phyloP scores from a whole-genome alignment of 1,140 invertebrate species.

The Pogonus chalceus region DNA sequence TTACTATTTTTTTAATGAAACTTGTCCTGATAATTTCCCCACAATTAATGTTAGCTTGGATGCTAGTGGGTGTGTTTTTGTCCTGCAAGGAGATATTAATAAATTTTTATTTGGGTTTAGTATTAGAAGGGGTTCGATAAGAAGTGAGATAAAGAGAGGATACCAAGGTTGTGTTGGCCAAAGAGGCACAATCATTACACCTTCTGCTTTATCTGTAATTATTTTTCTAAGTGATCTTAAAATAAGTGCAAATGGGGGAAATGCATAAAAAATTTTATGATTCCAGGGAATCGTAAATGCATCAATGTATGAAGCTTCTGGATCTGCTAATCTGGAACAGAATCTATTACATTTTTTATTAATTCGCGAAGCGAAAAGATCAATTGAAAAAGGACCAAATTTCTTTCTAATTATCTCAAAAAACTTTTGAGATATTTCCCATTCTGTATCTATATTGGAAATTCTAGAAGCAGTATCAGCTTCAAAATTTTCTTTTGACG shows the following conservation, averaged over 20 bases:
- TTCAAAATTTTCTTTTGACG: conserved; percentile 15
- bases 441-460: conserved; percentile 14
- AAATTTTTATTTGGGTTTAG: conserved; percentile 15
- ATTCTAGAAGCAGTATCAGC: conserved; percentile 16
- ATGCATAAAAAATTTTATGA: conserved; percentile 18
- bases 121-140: conserved; percentile 10
- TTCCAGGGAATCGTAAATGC: conserved; percentile 21
- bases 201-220: conserved; percentile 20
- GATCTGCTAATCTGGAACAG: conserved; percentile 20
- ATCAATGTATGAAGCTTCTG: conserved; percentile 18
- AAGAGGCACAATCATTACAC: conserved; percentile 22
- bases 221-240: conserved; percentile 22
- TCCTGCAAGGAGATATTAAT: conserved; percentile 7
- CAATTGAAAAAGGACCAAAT: conserved; percentile 18
- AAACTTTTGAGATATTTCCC: conserved; percentile 9
- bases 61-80: neutral
- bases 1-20: neutral
- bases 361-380: conserved; percentile 21
- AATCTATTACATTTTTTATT: conserved; percentile 21
- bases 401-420: conserved; percentile 11
- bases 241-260: conserved; percentile 25
- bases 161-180: conserved; percentile 22
- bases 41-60: conserved; percentile 6
- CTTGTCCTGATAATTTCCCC: conserved; percentile 11
- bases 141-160: conserved; percentile 16